These are phyloP conservation scores for Tor tambroides DNA, from an alignment of 2,113 vertebrate genomes.

Conservation along the genomic window DNA sequence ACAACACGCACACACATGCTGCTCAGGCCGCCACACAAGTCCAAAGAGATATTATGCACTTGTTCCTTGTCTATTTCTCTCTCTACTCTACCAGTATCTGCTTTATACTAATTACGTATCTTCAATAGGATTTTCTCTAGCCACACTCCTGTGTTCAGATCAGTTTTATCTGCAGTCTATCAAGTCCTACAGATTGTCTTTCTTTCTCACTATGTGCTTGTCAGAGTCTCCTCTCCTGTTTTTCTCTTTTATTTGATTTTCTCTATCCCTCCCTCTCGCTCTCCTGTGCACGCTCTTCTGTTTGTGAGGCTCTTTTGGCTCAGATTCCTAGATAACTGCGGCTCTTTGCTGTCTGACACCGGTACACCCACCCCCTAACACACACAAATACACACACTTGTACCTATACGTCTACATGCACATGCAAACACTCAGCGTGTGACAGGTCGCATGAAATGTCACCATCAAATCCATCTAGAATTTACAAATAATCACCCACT, in stretches of 20 bases:
- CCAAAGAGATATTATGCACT: slow-evolving; percentile 6
- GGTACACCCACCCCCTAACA: slow-evolving; percentile 59
- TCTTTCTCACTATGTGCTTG: slow-evolving; percentile 43
- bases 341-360: slow-evolving; percentile 77
- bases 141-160: background rate
- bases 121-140: background rate
- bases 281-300: slow-evolving; percentile 55
- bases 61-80: slow-evolving; percentile 41
- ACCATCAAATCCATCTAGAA: background rate
- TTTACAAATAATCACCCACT: slow-evolving; percentile 6
- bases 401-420: slow-evolving; percentile 22
- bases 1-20: background rate
- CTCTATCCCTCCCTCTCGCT: slow-evolving; percentile 47
- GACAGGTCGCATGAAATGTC: slow-evolving; percentile 15
- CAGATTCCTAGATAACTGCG: slow-evolving; percentile 78
- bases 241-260: slow-evolving; percentile 50
- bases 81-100: background rate
- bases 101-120: background rate
- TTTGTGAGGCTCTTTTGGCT: slow-evolving; percentile 73
- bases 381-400: slow-evolving; percentile 48
- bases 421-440: slow-evolving; percentile 21
- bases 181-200: slow-evolving; percentile 46
- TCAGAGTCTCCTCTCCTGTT: slow-evolving; percentile 40
- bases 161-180: slow-evolving; percentile 33
- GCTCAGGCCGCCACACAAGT: background rate